Evolutionary conservation across 2,113 vertebrate species (phyloP), one percentile per base, ranked within the genome.

Genomic region (Sapayoa aenigma): DNA sequence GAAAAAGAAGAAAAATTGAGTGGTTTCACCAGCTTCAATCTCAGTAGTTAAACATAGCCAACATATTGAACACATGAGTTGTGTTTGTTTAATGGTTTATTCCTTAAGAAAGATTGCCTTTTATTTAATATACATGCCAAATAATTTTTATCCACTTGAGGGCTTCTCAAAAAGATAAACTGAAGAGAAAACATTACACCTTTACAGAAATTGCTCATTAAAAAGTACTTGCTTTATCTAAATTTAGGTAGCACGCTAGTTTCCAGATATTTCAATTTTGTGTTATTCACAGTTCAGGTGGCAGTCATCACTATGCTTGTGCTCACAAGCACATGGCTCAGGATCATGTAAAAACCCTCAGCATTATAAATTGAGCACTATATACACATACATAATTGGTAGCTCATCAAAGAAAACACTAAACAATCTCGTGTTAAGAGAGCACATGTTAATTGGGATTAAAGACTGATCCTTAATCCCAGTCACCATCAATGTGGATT

Each of bases 291-390:
- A 67, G 33, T 50, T 67, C 2, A 2, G 16, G 39, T 28, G 63
- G 31, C 21, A 41, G 33, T 11, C 1, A 9, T 35, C 49, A 31
- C 55, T 55, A 31, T 0, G 0, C 12, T 66, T 53, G 9, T n/a
- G 20, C 14, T 84, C n/a, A 28, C 16, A 91, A 30, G 19, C 20
- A 46, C 16, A 59, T 5, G 14, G 23, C 2, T 65, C 33, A 63
- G 2, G 42, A 71, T 24, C 28, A 78, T 11, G 31, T 33, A 27
- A 74, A 84, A 88, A 55, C 5, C 8, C 21, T 24, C 19, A 71
- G 56, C 27, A n/a, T 27, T 68, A 83, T 24, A 76, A 83, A 92
- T 7, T 0, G 1, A 74, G 27, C 17, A 52, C 33, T 44, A 27
- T 9, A 25, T 9, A 72, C 0, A 6, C 4, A 28, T 3, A 13